Percentiles rank a stretch among this genome's conserved stretches.
Evolutionary conservation across 2,797 vertebrate species (phyloP).

Genomic region (Squalus acanthias): DNA sequence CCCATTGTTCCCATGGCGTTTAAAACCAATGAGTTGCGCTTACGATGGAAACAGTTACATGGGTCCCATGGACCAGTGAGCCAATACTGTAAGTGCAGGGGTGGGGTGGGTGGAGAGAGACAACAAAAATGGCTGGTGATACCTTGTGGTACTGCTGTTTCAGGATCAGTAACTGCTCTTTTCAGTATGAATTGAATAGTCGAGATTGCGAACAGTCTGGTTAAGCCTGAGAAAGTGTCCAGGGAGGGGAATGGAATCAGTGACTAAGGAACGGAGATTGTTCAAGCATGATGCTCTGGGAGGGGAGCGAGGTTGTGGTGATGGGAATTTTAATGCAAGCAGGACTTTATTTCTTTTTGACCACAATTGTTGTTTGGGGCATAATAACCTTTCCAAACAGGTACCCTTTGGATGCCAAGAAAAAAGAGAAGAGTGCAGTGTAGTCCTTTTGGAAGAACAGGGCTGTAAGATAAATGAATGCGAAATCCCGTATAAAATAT

Average conservation of each 20-base stretch:
- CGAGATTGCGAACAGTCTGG: not conserved
- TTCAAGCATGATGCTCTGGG: not conserved
- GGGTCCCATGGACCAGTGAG: not conserved
- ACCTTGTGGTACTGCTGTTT: not conserved
- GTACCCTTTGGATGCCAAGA: not conserved
- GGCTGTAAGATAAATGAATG: not conserved
- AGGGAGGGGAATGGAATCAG: not conserved
- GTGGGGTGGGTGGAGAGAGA: not conserved
- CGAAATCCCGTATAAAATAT: not conserved
- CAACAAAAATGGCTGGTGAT: not conserved
- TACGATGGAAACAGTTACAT: not conserved
- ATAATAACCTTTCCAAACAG: too few species aligned
- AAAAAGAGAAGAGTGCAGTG: not conserved
- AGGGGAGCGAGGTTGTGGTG: not conserved
- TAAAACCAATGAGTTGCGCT: not conserved
- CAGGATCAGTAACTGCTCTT: not conserved
- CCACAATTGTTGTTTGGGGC: not conserved
- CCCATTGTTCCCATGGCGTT: not conserved
- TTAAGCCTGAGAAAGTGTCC: not conserved
- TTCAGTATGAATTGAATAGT: not conserved
- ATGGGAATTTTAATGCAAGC: not conserved
- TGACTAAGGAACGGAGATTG: not conserved
- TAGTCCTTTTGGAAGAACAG: not conserved
- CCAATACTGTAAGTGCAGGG: not conserved
- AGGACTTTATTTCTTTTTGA: not conserved